Evolutionary conservation across 92 coral and sea anemone genomes (phyloP), one percentile per base, ranked within the genome.

Genomic region (Chrysogorgia sp.): DNA sequence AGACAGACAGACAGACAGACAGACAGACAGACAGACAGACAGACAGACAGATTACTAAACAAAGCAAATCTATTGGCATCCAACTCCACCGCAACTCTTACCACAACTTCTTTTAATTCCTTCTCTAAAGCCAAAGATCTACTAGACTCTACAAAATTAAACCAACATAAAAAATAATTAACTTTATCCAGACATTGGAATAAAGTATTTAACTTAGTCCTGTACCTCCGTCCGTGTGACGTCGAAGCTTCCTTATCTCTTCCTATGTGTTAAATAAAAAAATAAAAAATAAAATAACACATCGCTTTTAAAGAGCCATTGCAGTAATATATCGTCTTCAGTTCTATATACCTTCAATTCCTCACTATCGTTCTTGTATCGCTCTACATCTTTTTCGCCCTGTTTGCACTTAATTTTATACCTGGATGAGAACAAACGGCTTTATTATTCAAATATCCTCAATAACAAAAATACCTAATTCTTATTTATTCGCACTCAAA

Each of bases 311-410:
- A n/a, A n/a, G n/a, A n/a, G n/a, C n/a, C n/a, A n/a, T n/a, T n/a
- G n/a, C n/a, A n/a, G n/a, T n/a, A n/a, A n/a, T n/a, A n/a, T n/a
- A n/a, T n/a, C 7, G 10, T 29, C 15, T 20, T n/a, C 48, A n/a
- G 8, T 67, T 8, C 26, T 20, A 15, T 48, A 6, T 56, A 72
- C 79, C 79, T 72, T 72, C 20, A 58, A n/a, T 22, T 33, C 40
- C n/a, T 72, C 79, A 34, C 22, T n/a, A 14, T 72, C 79, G 0
- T 32, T 72, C 65, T 72, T 72, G 79, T 72, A 56, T 14, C 48
- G 64, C 23, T 53, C 79, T 2, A n/a, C 34, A 17, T 72, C 79
- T 56, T 72, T 72, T 17, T 72, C 79, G 47, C 35, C 20, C 43
- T 72, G 53, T 50, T 56, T 72, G 22, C 63, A 53, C 25, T 72